Evolutionary conservation across 2,888 invertebrate genomes (phyloP), one percentile per base, ranked within the genome.

Genomic region (Andrena marginata): DNA sequence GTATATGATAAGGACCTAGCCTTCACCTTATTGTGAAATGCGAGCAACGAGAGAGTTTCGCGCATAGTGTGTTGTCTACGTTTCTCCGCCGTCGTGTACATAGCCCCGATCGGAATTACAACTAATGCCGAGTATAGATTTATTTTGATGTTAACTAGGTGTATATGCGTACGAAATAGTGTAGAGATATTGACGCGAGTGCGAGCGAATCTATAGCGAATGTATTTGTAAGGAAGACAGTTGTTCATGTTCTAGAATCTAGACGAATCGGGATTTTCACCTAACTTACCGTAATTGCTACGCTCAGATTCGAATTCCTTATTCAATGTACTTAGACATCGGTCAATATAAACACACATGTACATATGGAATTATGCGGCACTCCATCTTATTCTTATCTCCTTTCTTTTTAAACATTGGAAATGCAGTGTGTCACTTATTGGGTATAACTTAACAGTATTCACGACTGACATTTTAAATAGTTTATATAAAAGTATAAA

Each of bases 111-210:
- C 84, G 85, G 89, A 91, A 91, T 86, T 91, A 91, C 91, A 91
- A 90, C 90, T 90, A 92, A 91, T 90, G 82, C 79, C 87, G 90
- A 90, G 91, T 90, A 94, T 93, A 94, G 93, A 94, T 94, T 94
- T 94, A 94, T 94, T 94, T 93, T 93, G 92, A 93, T 92, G 94
- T 94, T 94, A 93, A 93, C 93, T 94, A 93, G 93, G 90, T 93
- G 91, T 93, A 93, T 91, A 91, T 86, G 87, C 71, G 71, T 75
- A 67, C 62, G 82, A 59, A 71, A 75, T 23, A 73, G 64, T 29
- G 68, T 23, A 75, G 72, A 75, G 59, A 74, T 35, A 72, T 20
- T 26, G 71, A 72, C 54, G 26, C n/a, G 26, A 63, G 54, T 54
- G 13, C 6, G 62, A 69, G 31, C 20, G 64, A 51, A 62, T 31